Percentiles rank a stretch among this genome's conserved stretches.
These are phyloP conservation scores for Bruchidius siliquastri DNA, from an alignment of 2,888 invertebrate genomes.

Conservation along the genomic window DNA sequence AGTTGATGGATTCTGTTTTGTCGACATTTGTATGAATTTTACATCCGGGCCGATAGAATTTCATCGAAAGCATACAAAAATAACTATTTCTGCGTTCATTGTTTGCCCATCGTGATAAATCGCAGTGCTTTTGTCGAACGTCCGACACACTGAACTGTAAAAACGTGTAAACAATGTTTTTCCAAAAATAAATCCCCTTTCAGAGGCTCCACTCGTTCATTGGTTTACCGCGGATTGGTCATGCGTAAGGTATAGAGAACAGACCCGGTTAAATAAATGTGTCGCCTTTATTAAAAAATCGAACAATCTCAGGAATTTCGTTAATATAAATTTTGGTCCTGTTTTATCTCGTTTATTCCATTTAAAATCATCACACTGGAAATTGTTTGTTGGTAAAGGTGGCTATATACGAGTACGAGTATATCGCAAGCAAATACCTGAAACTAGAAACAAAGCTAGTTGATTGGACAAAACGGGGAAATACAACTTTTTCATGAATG, in stretches of 20 bases:
- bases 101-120: neutral
- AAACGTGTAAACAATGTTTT: neutral
- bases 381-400: too few species aligned
- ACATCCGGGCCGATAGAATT: neutral
- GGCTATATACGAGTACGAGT: too few species aligned
- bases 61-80: neutral
- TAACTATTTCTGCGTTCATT: neutral
- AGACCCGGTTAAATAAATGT: too few species aligned
- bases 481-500: too few species aligned
- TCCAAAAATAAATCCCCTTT: neutral
- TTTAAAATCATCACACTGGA: too few species aligned
- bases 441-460: too few species aligned
- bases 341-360: too few species aligned
- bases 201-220: neutral
- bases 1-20: neutral
- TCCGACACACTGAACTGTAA: neutral
- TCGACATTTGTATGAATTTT: neutral
- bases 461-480: too few species aligned
- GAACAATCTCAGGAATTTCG: too few species aligned
- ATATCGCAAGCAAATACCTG: too few species aligned
- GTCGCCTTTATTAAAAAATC: too few species aligned
- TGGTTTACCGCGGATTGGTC: neutral
- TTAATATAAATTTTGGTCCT: too few species aligned
- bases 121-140: neutral
- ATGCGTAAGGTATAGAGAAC: neutral